Evolutionary conservation across 2,888 invertebrate genomes (phyloP), one percentile per base, ranked within the genome.

Genomic region (Laothoe populi): DNA sequence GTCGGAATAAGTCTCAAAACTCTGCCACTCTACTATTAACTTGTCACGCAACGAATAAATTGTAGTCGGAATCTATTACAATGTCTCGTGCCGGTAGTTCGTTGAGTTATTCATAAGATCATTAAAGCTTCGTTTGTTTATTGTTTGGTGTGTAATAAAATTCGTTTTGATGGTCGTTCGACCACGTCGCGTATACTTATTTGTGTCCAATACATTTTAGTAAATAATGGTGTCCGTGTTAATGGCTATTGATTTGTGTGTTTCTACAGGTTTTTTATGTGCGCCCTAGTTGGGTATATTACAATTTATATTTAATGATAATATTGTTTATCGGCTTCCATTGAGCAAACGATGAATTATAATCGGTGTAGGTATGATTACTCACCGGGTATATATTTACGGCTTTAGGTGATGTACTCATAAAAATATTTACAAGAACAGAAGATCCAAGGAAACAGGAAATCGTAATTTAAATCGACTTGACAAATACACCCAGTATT

Each of bases 141-240:
- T 62, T 63, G 60, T 62, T 64, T 57, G 53, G 53, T 13, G 19
- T 31, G 35, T 53, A 53, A 53, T 53, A 53, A 53, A 53, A 53
- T 31, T 16, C 53, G 19, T 53, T 31, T 31, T 35, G 31, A 53
- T 35, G 53, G 35, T 11, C 19, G 5, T 31, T 35, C 35, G 53
- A 35, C 11, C 19, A 19, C 19, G 10, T 16, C 7, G n/a, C n/a
- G n/a, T n/a, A n/a, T 19, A 8, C 42, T 1, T 31, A 16, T 19
- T 53, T 31, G 49, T 53, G 49, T 31, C 10, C 49, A 10, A 53
- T 53, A 53, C 10, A 16, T 53, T 53, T 53, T 26, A 5, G 16
- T 16, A 19, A 53, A 16, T 53, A 31, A 53, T 53, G 31, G 26
- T 26, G 31, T 16, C 31, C 10, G 49, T 31, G 49, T 53, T 31